These are phyloP conservation scores for Cremastinae sp. DNA, from an alignment of 2,888 invertebrate species.

Conservation along the genomic window DNA sequence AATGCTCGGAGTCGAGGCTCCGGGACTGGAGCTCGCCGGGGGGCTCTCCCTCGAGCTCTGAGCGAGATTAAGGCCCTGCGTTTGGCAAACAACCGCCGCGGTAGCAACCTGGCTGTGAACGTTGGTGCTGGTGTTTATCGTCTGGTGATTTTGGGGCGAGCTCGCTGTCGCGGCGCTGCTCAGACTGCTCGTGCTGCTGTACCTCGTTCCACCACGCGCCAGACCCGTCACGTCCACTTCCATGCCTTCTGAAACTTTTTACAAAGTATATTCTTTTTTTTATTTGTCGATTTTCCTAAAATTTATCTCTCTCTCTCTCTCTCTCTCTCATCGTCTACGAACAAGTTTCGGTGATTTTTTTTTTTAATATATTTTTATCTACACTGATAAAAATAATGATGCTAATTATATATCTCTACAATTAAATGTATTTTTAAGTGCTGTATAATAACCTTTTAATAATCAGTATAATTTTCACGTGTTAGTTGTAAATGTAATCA, in stretches of 20 bases:
- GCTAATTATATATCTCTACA: too few species aligned
- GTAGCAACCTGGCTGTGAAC: constrained; percentile 76
- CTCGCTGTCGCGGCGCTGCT: constrained; percentile 81
- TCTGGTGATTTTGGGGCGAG: constrained; percentile 79
- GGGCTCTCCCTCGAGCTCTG: constrained; percentile 78
- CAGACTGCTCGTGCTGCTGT: constrained; percentile 81
- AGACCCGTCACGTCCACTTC: constrained; percentile 76
- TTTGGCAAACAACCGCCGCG: constrained; percentile 77
- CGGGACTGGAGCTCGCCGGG: constrained; percentile 76
- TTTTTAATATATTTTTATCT: too few species aligned
- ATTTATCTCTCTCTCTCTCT: too few species aligned
- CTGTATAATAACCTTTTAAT: too few species aligned
- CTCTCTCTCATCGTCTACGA: too few species aligned
- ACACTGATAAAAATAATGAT: too few species aligned
- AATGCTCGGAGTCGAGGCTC: constrained; percentile 76
- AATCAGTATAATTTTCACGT: too few species aligned
- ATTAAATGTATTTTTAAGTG: too few species aligned
- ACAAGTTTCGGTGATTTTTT: too few species aligned
- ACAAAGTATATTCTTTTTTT: too few species aligned
- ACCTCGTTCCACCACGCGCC: constrained; percentile 78
- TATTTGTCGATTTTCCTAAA: too few species aligned
- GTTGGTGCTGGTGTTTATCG: constrained; percentile 66
- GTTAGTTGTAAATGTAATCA: too few species aligned
- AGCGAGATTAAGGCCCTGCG: constrained; percentile 78
- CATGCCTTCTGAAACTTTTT: constrained; percentile 72